Evolutionary conservation across 1,140 invertebrate species (phyloP).

Genomic region (Ceratina japonica): DNA sequence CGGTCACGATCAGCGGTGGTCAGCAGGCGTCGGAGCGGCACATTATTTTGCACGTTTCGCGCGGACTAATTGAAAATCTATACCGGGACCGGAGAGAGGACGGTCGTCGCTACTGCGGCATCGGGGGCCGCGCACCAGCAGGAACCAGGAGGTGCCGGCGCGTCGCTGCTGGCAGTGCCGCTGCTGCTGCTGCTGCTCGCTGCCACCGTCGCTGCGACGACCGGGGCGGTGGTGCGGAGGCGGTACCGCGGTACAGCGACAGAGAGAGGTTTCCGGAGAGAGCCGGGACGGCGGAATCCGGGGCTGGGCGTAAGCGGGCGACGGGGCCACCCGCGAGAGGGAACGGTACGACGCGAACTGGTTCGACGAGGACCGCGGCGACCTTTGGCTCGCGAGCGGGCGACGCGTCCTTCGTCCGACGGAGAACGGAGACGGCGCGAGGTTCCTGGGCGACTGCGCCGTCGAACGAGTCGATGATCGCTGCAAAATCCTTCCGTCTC

Average conservation of each 20-base stretch:
- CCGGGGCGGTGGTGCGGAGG: constrained; percentile 21
- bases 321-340: background rate
- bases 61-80: constrained; percentile 66
- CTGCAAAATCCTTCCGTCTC: constrained; percentile 62
- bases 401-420: background rate
- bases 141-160: constrained; percentile 25
- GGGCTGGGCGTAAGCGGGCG: background rate
- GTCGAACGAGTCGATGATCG: constrained; percentile 64
- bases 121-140: constrained; percentile 46
- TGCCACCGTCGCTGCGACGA: background rate
- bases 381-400: background rate
- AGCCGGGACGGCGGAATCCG: background rate
- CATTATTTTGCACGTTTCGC: constrained; percentile 53
- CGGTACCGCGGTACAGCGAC: constrained; percentile 6
- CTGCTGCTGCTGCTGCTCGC: constrained; percentile 17
- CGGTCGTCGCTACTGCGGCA: constrained; percentile 59
- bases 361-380: background rate
- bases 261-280: background rate
- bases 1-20: constrained; percentile 17
- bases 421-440: constrained; percentile 37
- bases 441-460: constrained; percentile 58
- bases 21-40: constrained; percentile 44
- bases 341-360: too few relatives aligned
- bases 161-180: constrained; percentile 17
- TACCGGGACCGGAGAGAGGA: constrained; percentile 45